Evolutionary conservation across 2,797 vertebrate species (phyloP).

Genomic region (Propithecus perrieri): DNA sequence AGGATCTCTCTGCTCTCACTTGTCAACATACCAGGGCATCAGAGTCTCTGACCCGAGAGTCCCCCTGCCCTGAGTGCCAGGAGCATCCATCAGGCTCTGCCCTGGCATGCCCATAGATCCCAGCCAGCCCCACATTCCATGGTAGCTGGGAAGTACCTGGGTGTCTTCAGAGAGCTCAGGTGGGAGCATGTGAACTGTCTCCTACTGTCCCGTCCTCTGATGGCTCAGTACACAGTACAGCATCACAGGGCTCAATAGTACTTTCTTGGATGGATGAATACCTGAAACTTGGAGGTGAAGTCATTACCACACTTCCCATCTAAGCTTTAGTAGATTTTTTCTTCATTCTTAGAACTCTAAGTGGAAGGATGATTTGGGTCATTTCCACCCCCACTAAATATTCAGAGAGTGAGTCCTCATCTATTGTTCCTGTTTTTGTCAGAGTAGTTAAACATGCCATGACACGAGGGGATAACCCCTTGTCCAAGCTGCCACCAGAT

Average conservation of each 20-base stretch:
- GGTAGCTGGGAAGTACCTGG: background rate
- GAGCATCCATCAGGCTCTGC: background rate
- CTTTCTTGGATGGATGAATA: background rate
- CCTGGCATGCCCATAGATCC: no score
- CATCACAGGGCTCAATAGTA: background rate
- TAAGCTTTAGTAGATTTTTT: background rate
- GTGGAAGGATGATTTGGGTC: background rate
- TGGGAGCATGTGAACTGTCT: background rate
- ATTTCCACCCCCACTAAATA: background rate
- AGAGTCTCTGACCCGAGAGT: background rate
- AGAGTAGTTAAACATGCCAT: constrained; percentile 15
- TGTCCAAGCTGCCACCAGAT: background rate
- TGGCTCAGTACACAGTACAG: background rate
- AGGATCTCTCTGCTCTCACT: background rate
- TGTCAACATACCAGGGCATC: background rate
- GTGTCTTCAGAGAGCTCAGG: background rate
- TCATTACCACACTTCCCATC: background rate
- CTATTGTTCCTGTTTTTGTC: background rate
- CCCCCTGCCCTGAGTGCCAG: accelerated
- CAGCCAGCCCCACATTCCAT: background rate
- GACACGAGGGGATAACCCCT: background rate
- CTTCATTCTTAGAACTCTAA: background rate
- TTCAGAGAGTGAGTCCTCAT: background rate
- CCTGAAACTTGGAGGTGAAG: background rate
- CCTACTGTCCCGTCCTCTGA: background rate